These are phyloP conservation scores for Drosophila orena DNA, from an alignment of 1,140 invertebrate genomes.

Conservation along the genomic window DNA sequence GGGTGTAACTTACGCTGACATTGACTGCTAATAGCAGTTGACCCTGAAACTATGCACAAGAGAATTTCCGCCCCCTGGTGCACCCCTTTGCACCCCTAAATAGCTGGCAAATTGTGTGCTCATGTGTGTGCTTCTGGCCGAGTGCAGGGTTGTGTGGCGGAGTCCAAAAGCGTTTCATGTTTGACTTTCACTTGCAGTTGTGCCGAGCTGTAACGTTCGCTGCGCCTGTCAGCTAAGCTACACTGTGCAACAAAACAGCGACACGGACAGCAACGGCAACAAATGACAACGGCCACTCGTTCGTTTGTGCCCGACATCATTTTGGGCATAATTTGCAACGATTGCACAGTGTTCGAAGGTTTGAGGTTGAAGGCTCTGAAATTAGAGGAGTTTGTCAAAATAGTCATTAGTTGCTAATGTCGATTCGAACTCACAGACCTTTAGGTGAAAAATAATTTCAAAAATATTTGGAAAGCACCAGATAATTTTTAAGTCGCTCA, in stretches of 20 bases:
- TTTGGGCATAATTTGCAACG: conserved; percentile 72
- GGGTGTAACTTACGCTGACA: conserved; percentile 32
- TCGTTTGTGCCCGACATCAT: conserved; percentile 55
- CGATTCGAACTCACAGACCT: background rate
- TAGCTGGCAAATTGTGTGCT: conserved; percentile 53
- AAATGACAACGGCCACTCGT: conserved; percentile 26
- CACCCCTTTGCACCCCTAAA: conserved; percentile 22
- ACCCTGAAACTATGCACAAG: conserved; percentile 67
- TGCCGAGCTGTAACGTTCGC: conserved; percentile 53
- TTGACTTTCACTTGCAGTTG: conserved; percentile 81
- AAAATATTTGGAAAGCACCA: no score
- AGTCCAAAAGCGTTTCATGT: conserved; percentile 61
- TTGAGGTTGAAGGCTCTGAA: background rate
- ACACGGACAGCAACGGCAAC: conserved; percentile 31
- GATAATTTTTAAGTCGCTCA: no score
- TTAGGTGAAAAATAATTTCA: no score
- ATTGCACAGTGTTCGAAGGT: conserved; percentile 52
- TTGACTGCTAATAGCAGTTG: conserved; percentile 68
- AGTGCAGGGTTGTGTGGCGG: conserved; percentile 27
- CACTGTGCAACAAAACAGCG: conserved; percentile 43
- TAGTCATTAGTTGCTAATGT: background rate
- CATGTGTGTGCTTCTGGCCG: conserved; percentile 35
- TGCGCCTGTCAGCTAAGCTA: conserved; percentile 63
- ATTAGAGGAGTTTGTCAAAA: background rate
- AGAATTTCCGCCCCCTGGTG: conserved; percentile 21